Evolutionary conservation across 2,888 invertebrate species (phyloP), one percentile per base, ranked within the genome.

Genomic region (Oxyteleia sp.): DNA sequence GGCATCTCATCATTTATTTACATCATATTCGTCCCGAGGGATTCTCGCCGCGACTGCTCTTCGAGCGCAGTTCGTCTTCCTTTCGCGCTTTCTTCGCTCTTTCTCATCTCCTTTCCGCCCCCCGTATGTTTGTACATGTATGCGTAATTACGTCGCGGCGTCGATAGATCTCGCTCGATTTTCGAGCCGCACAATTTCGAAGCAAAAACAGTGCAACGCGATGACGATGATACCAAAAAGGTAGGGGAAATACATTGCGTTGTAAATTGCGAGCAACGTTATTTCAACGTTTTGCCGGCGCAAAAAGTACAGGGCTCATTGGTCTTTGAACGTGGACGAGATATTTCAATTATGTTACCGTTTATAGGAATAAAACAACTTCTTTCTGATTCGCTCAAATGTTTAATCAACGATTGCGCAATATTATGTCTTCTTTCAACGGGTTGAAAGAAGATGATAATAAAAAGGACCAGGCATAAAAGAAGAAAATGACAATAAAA

Each of bases 1-100:
- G 92, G 91, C 91, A 91, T 89, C 92, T 93, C 93, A 90, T 92
- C 92, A 92, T 93, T 93, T 92, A 93, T 93, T 93, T 93, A 92
- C 93, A 93, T 93, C 93, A 90, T 92, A 92, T 92, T 93, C 91
- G 90, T 91, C 91, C 90, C 89, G 85, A 87, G 88, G 88, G 90
- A 91, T 78, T 78, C 68, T 74, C 66, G 43, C 53, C 53, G 51
- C 61, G 59, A 51, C 55, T 43, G 51, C 66, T 47, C 68, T 49
- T 53, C 53, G 47, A 41, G 13, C 71, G 68, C 84, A 63, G 68
- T 81, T 53, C 45, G 47, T 78, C 79, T 81, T 74, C 83, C 82
- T 64, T 71, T 66, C 74, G 64, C 75, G 79, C 79, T 79, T 81
- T 53, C 76, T 72, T 72, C 57, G 43, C 59, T 59, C 71, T 66